These are phyloP conservation scores for Avahi laniger DNA, from an alignment of 2,797 vertebrate genomes.

Conservation along the genomic window DNA sequence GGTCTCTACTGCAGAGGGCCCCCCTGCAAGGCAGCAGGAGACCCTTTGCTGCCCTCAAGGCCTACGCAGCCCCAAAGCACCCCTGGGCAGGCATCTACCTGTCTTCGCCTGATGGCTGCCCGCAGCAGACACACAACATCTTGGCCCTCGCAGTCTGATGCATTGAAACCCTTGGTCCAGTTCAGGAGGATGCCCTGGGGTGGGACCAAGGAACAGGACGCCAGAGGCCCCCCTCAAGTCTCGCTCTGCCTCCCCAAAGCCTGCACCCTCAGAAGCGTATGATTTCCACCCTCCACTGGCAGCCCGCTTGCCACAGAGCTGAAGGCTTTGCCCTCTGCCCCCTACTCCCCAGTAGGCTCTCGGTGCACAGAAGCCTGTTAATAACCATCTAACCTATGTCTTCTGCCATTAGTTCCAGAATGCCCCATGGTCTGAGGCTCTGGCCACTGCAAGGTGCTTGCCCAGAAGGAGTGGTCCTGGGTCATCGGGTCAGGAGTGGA, in stretches of 20 bases:
- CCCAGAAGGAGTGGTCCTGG: constrained; percentile 25
- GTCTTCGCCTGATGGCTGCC: constrained; percentile 86
- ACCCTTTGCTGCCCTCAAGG: constrained; percentile 31
- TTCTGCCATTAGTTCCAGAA: constrained; percentile 25
- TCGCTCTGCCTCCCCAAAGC: neutral
- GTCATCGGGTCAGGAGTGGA: constrained; percentile 18
- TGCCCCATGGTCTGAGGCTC: constrained; percentile 1
- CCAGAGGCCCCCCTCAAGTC: neutral
- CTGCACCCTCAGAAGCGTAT: neutral
- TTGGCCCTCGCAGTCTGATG: constrained; percentile 88
- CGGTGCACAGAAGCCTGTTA: constrained; percentile 44
- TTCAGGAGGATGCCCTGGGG: constrained; percentile 90
- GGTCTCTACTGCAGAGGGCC: constrained; percentile 65
- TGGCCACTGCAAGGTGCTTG: constrained; percentile 26
- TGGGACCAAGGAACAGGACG: neutral
- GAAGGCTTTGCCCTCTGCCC: neutral
- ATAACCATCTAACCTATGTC: neutral
- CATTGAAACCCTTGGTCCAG: constrained; percentile 94
- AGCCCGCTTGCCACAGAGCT: neutral
- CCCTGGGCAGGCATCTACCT: constrained; percentile 78
- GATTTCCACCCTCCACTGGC: neutral
- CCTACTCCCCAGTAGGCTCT: neutral
- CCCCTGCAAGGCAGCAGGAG: constrained; percentile 8
- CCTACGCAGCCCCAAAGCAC: neutral
- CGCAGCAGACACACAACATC: constrained; percentile 89